These are phyloP conservation scores for Torymus texanus DNA, from an alignment of 2,888 invertebrate species.

Conservation along the genomic window DNA sequence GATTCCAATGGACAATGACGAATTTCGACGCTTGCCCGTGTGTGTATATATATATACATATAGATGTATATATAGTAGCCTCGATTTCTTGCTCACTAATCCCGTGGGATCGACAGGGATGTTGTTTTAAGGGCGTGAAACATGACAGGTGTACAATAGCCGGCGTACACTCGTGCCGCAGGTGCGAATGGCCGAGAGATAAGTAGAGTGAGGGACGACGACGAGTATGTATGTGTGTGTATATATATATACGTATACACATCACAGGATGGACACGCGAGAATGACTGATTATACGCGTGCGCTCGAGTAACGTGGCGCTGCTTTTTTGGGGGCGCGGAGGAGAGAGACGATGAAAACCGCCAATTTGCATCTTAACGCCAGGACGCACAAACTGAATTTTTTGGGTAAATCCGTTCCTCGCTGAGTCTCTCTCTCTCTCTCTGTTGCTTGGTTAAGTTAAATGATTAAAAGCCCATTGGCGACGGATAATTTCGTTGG, in stretches of 20 bases:
- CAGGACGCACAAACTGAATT: slow-evolving; percentile 26
- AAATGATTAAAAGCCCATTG: slow-evolving; percentile 51
- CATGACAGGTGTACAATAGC: slow-evolving; percentile 73
- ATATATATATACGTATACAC: too few species aligned
- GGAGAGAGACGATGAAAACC: slow-evolving; percentile 46
- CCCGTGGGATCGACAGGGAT: slow-evolving; percentile 66
- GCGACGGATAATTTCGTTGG: slow-evolving; percentile 44
- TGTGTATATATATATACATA: too few species aligned
- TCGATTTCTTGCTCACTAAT: slow-evolving; percentile 60
- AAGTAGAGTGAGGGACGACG: slow-evolving; percentile 20
- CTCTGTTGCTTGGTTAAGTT: neutral
- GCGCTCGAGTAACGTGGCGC: slow-evolving; percentile 34
- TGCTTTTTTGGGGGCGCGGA: neutral
- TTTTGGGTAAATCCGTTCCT: slow-evolving; percentile 10
- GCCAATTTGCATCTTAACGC: slow-evolving; percentile 51
- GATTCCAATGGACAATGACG: slow-evolving; percentile 59
- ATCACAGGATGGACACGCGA: slow-evolving; percentile 1
- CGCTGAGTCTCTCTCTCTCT: neutral
- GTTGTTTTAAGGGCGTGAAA: slow-evolving; percentile 74
- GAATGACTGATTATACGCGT: slow-evolving; percentile 55
- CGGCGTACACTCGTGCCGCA: slow-evolving; percentile 66
- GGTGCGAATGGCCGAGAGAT: slow-evolving; percentile 65
- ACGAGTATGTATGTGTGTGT: neutral
- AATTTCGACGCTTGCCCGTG: slow-evolving; percentile 33
- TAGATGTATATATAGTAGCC: neutral